Evolutionary conservation across 2,888 invertebrate genomes (phyloP).

Genomic region (Diploptera punctata): DNA sequence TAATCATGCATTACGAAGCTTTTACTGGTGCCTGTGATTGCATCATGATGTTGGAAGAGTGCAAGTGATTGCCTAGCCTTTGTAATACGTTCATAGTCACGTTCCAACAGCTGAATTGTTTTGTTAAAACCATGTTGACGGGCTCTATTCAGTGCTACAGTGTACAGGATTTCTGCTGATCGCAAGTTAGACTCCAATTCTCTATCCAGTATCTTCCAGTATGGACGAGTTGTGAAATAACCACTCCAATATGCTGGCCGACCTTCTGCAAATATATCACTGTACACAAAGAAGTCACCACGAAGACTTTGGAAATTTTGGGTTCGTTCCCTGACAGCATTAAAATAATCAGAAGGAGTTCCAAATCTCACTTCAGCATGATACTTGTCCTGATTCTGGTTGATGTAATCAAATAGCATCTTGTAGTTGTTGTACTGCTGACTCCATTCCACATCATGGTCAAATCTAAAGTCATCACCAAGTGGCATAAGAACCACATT

Average conservation of each 20-base stretch:
- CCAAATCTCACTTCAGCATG: constrained; percentile 85
- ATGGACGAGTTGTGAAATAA: constrained; percentile 90
- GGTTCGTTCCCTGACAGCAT: constrained; percentile 62
- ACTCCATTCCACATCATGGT: constrained; percentile 88
- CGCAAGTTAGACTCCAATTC: constrained; percentile 84
- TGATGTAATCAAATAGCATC: constrained; percentile 88
- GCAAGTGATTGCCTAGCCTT: constrained; percentile 84
- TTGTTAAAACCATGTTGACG: constrained; percentile 62
- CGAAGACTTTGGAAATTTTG: constrained; percentile 77
- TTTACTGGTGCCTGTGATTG: constrained; percentile 97
- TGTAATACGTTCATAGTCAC: constrained; percentile 82
- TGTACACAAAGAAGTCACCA: constrained; percentile 97
- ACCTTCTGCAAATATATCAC: constrained; percentile 91
- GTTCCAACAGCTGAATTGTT: constrained; percentile 75
- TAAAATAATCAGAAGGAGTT: constrained; percentile 90
- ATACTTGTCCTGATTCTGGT: constrained; percentile 74
- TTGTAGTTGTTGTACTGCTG: constrained; percentile 94
- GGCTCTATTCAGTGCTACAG: constrained; percentile 78
- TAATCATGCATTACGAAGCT: constrained; percentile 94
- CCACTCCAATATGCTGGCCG: constrained; percentile 97
- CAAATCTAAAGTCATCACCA: constrained; percentile 96
- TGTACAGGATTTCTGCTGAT: constrained; percentile 84
- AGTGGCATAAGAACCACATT: constrained; percentile 93
- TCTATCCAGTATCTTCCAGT: constrained; percentile 83
- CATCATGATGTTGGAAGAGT: constrained; percentile 97